These are phyloP conservation scores for Lasioglossum oenotherae DNA, from an alignment of 2,888 invertebrate species.

Conservation along the genomic window DNA sequence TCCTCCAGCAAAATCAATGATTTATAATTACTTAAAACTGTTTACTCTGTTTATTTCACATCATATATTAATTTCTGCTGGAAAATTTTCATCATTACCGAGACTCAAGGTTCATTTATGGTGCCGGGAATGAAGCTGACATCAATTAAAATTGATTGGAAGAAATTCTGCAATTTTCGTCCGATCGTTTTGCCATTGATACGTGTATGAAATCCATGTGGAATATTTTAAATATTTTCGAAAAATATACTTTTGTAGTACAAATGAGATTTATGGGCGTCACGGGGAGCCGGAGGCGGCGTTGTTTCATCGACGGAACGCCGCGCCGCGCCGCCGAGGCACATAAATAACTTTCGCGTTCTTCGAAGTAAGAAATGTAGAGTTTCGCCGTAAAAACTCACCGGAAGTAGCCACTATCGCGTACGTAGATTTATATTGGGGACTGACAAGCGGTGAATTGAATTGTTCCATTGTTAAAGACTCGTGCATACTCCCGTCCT, in stretches of 20 bases:
- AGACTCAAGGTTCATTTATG: background rate
- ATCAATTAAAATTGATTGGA: background rate
- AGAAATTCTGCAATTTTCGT: background rate
- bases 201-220: background rate
- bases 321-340: background rate
- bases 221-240: background rate
- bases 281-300: background rate
- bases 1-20: background rate
- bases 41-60: background rate
- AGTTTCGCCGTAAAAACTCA: conserved; percentile 56
- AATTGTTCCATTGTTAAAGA: conserved; percentile 85
- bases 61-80: background rate
- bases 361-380: conserved; percentile 8
- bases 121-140: background rate
- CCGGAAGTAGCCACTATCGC: conserved; percentile 84
- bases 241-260: background rate
- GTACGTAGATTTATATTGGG: conserved; percentile 86
- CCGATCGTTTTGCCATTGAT: background rate
- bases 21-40: background rate
- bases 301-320: background rate
- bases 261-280: background rate
- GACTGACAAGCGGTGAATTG: conserved; percentile 85
- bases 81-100: background rate
- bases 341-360: background rate
- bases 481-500: conserved; percentile 81